Base-by-base conservation (phyloP, 2,888 invertebrate genomes). In the Leptothorax acervorum region DNA sequence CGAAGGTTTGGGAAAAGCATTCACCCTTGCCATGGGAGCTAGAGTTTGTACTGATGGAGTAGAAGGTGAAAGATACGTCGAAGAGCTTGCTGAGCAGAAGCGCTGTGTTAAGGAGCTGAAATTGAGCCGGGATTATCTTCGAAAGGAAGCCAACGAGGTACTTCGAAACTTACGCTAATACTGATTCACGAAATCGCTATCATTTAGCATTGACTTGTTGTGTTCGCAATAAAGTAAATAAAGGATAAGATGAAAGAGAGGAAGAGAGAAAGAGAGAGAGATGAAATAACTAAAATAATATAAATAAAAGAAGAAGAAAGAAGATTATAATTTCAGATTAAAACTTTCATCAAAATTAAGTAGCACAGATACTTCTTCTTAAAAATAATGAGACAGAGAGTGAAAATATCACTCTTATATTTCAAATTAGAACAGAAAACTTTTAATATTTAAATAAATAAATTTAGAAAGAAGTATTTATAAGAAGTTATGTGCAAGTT, bases 21-120 rank as follows among this genome's bases (percentile, higher is more conserved):
- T 97, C 31, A 95, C 96, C 31, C 94, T 97, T 88, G 95, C 96
- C 28, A 91, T 96, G 12, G 97, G 96, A 1, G 96, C 95, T 90
- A 94, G 94, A 79, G 95, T 96, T 6, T 96, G 96, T 92, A 95
- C 93, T 89, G 93, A 95, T 62, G 87, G 93, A 28, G 92, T 95
- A 1, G 95, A 95, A 11, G 97, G 97, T 53, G 94, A 95, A 86
- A 95, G 94, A 84, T 95, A 96, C 31, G 94, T 96, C 6, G 93
- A 94, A 88, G 94, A 95, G 87, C 90, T 95, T 55, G 94, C 95
- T 55, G 93, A 94, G 4, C 57, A 86, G 45, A 89, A 75, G 23
- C 86, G 82, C 5, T 39, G 48, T 11, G 66, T 31, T 31, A 35
- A 15, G 4, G 39, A 66, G 15, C 31, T 74, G 31, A 76, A 39